These are phyloP conservation scores for Hycleus phaleratus DNA, from an alignment of 1,140 invertebrate species.

Conservation along the genomic window DNA sequence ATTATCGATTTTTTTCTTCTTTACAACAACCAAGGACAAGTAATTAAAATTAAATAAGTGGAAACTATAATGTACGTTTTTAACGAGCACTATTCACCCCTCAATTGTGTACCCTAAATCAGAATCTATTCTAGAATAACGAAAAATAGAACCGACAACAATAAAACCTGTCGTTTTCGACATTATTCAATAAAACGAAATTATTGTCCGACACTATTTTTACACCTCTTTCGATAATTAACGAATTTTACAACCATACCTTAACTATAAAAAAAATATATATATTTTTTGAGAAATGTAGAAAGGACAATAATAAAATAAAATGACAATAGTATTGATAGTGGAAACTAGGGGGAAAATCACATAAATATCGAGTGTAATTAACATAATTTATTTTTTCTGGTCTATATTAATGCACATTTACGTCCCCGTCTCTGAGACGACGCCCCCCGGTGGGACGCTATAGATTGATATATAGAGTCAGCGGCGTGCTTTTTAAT, in stretches of 20 bases:
- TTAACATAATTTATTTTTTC: slow-evolving; percentile 35
- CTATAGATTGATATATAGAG: slow-evolving; percentile 42
- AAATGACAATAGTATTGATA: too few relatives aligned
- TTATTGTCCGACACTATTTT: slow-evolving; percentile 2
- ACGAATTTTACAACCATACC: slow-evolving; percentile 9
- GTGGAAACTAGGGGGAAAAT: slow-evolving; percentile 3
- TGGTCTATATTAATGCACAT: slow-evolving; percentile 37
- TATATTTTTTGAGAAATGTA: too few relatives aligned
- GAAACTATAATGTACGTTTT: too few relatives aligned
- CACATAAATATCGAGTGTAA: slow-evolving; percentile 19
- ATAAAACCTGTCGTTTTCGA: slow-evolving; percentile 4
- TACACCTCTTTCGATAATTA: slow-evolving; percentile 11
- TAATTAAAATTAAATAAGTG: too few relatives aligned
- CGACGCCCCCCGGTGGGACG: slow-evolving; percentile 34
- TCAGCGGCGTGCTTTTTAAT: slow-evolving; percentile 40
- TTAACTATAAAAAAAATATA: too few relatives aligned
- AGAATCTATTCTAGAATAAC: neutral
- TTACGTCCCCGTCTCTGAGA: slow-evolving; percentile 25
- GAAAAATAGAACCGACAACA: neutral
- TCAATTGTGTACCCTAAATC: neutral
- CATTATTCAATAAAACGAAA: slow-evolving; percentile 3
- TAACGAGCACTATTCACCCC: too few relatives aligned
- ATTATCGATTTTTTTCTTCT: neutral
- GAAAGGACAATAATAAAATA: too few relatives aligned
- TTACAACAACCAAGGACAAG: slow-evolving; percentile 1